Evolutionary conservation across 2,888 invertebrate species (phyloP), one percentile per base, ranked within the genome.

Genomic region (Ichneumon xanthorius): DNA sequence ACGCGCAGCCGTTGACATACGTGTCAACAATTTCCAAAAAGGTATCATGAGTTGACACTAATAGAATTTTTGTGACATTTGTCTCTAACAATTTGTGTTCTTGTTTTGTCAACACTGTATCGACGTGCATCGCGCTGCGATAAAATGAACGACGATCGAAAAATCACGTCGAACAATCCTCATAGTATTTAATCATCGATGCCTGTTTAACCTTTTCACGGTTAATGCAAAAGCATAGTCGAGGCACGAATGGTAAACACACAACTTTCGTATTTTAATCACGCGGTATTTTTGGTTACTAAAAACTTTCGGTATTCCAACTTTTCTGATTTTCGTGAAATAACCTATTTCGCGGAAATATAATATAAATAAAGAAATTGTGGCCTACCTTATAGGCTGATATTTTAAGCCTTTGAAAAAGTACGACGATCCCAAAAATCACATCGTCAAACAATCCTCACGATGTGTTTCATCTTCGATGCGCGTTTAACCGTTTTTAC

Each of bases 21-120:
- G 82, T 22, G 87, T 92, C 84, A 91, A 88, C 84, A 92, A 93
- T 86, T 94, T 94, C 86, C 91, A 90, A 88, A 90, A 91, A 93
- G 93, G 94, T 72, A 72, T 45, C n/a, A 68, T 68, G 72, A 83
- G 67, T 80, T 82, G 68, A 76, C 80, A 80, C 50, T 78, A 26
- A 33, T 71, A 55, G 53, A 4, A 30, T 63, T 65, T 33, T 33
- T 72, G 16, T 45, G 48, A 50, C 37, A 61, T 77, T 75, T 70
- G 6, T 70, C 50, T 72, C 53, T 55, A 76, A 75, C 67, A 55
- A 82, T 71, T 58, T 6, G 4, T 37, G 7, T 40, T 40, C 9
- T 30, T 26, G 67, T 22, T 45, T 65, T 30, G 7, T 30, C 14
- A 16, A 58, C 70, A 33, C 48, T 33, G n/a, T n/a, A n/a, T 4